Conservation (phyloP, 2,113 vertebrate genomes). For the Gavia stellata region DNA sequence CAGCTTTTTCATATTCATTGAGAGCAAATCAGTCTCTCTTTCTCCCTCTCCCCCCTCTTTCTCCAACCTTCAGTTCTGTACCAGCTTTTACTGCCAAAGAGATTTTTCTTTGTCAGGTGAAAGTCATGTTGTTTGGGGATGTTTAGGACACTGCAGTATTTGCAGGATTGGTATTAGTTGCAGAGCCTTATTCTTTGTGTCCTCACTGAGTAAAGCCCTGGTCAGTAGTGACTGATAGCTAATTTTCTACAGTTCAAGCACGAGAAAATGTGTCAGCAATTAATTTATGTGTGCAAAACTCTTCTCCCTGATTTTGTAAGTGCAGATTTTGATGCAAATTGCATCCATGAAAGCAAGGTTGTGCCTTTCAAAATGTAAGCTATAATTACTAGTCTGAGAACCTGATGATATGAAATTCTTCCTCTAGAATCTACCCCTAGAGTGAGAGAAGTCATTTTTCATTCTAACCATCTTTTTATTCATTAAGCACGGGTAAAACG, state of each 20-base stretch:
- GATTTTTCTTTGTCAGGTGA: conserved; percentile 19
- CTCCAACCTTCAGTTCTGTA: background rate
- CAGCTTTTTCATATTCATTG: conserved; percentile 57
- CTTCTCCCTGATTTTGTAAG: conserved; percentile 40
- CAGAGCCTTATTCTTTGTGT: background rate
- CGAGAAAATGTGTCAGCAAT: background rate
- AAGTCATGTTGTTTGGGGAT: background rate
- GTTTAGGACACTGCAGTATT: background rate
- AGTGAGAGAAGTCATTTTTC: background rate
- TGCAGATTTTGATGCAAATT: conserved; percentile 52
- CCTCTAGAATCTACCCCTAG: background rate
- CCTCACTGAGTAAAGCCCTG: background rate
- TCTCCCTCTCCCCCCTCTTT: background rate
- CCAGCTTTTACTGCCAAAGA: background rate
- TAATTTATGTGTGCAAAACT: conserved; percentile 38
- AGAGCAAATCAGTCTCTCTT: conserved; percentile 11
- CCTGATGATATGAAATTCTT: conserved; percentile 9
- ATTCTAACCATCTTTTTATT: conserved; percentile 1
- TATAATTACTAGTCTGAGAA: conserved; percentile 49
- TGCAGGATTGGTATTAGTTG: background rate
- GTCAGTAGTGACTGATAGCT: conserved; percentile 5
- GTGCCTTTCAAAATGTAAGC: conserved; percentile 32
- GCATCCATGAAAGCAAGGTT: conserved; percentile 3
- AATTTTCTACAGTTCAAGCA: conserved; percentile 24
- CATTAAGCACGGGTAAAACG: background rate